These are phyloP conservation scores for Percina caprodes DNA, from an alignment of 2,113 vertebrate genomes.

Conservation along the genomic window DNA sequence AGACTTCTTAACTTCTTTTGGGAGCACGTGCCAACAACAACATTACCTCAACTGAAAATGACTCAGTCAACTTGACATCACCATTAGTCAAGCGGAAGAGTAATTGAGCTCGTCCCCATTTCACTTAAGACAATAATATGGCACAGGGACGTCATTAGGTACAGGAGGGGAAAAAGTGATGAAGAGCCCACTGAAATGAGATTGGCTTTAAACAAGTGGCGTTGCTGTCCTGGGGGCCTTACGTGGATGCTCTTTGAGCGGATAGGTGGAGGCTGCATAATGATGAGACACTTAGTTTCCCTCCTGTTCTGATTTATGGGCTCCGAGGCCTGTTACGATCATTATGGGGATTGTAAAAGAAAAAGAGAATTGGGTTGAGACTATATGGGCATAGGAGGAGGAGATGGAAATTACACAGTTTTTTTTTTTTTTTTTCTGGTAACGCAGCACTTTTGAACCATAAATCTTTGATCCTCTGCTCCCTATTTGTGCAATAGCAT, in stretches of 20 bases:
- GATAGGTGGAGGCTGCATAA: constrained; percentile 74
- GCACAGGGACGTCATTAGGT: constrained; percentile 55
- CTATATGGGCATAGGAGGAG: constrained; percentile 56
- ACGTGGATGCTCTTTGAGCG: constrained; percentile 57
- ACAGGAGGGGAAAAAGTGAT: constrained; percentile 53
- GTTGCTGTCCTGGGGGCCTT: constrained; percentile 62
- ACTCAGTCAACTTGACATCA: constrained; percentile 62
- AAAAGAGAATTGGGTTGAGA: constrained; percentile 64
- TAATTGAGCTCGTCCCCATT: constrained; percentile 73
- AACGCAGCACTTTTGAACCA: constrained; percentile 72
- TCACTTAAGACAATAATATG: constrained; percentile 74
- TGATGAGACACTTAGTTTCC: constrained; percentile 77
- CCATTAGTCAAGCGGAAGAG: constrained; percentile 71
- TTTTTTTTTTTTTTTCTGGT: constrained; percentile 62
- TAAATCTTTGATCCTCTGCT: constrained; percentile 77
- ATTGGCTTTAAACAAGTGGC: constrained; percentile 78
- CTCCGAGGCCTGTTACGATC: constrained; percentile 73
- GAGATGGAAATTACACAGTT: constrained; percentile 52
- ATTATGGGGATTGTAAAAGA: constrained; percentile 72
- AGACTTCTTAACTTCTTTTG: constrained; percentile 44
- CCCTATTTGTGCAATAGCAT: constrained; percentile 67
- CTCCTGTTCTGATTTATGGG: constrained; percentile 78
- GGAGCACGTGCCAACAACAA: constrained; percentile 43
- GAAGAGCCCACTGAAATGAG: constrained; percentile 74
- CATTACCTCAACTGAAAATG: constrained; percentile 57